These are phyloP conservation scores for Platyrinchus mystaceus DNA, from an alignment of 2,797 vertebrate genomes.

Conservation along the genomic window DNA sequence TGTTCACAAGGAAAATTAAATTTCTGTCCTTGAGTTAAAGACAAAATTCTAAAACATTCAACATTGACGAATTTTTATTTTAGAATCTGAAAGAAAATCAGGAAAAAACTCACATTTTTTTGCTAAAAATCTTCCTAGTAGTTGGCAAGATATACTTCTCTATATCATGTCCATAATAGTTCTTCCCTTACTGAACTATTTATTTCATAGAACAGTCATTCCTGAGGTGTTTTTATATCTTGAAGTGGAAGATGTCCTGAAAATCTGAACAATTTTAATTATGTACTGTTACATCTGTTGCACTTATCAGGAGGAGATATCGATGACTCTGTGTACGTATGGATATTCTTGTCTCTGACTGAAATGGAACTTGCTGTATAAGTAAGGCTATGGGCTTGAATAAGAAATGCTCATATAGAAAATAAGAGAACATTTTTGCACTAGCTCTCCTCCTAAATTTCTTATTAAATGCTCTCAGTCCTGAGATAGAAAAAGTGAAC, in stretches of 20 bases:
- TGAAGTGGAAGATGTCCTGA: background rate
- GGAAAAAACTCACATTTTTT: no score
- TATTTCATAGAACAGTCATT: background rate
- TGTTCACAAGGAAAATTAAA: background rate
- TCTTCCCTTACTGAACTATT: background rate
- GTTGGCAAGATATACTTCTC: background rate
- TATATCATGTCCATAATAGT: background rate
- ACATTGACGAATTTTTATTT: background rate
- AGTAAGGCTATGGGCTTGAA: background rate
- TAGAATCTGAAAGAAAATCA: background rate
- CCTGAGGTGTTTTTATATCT: background rate
- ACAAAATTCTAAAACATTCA: background rate
- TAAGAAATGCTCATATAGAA: background rate
- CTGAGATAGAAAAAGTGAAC: background rate
- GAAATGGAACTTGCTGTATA: background rate
- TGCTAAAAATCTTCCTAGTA: background rate
- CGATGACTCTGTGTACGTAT: background rate
- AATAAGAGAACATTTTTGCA: background rate
- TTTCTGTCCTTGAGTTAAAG: background rate
- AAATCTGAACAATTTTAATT: background rate
- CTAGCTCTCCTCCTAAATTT: background rate
- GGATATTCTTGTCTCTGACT: background rate
- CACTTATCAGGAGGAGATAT: background rate
- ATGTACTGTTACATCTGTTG: background rate
- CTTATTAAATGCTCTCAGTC: background rate